Conservation (phyloP, 2,113 vertebrate species). For the Epinephelus fuscoguttatus region DNA sequence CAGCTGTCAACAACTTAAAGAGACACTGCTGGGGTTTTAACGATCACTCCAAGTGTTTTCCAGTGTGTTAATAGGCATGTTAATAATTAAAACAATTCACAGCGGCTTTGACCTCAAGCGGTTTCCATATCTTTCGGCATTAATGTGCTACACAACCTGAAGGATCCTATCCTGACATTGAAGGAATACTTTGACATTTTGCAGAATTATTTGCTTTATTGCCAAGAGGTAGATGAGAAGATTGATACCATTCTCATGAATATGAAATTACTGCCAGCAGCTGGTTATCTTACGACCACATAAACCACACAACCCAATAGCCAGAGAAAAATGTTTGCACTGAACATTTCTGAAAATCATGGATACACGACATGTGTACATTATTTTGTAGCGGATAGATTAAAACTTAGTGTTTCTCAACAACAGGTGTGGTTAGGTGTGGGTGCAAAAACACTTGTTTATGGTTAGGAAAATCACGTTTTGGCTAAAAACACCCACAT, state of each 20-base stretch:
- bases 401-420: too few species aligned
- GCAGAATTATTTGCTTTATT: neutral
- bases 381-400: too few species aligned
- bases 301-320: too few species aligned
- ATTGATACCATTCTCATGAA: neutral
- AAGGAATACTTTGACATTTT: neutral
- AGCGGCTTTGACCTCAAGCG: conserved; percentile 24
- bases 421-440: too few species aligned
- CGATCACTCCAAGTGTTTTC: conserved; percentile 3
- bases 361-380: too few species aligned
- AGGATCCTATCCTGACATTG: neutral
- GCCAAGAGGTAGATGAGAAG: neutral
- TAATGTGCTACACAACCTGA: neutral
- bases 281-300: too few species aligned
- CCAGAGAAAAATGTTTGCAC: too few species aligned
- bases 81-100: conserved; percentile 37
- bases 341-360: too few species aligned
- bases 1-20: conserved; percentile 11
- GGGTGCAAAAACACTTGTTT: too few species aligned
- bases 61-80: conserved; percentile 13
- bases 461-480: too few species aligned
- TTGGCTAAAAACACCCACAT: too few species aligned
- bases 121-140: neutral
- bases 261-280: too few species aligned
- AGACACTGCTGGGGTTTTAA: conserved; percentile 6